Evolutionary conservation across 2,888 invertebrate species (phyloP), one percentile per base, ranked within the genome.

Genomic region (Trichogramma evanescens): DNA sequence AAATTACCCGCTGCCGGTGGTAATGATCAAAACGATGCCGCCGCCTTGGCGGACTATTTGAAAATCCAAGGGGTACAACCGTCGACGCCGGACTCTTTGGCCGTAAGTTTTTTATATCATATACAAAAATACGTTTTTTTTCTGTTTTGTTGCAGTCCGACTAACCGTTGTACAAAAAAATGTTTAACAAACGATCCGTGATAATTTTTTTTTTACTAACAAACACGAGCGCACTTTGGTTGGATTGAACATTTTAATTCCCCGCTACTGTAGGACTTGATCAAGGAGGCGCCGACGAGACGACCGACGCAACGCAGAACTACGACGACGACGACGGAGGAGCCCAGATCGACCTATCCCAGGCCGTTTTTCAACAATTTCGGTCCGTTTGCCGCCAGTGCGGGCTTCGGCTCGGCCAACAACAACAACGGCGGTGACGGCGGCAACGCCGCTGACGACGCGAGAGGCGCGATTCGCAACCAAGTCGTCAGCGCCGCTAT

Each of bases 61-160:
- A 88, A 88, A 77, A 84, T 87, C 69, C 84, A 87, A 71, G 88
- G 88, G 48, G 87, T 89, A 67, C 87, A 85, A 61, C 88, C 89
- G 4, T 82, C 84, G n/a, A 86, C 86, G 63, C 86, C 87, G 67
- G 84, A 83, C 77, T 80, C 82, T 58, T 77, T 84, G 62, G 80
- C 82, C 73, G 84, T 84, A 77, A 82, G 82, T 82, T 49, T 38
- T 54, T 10, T 5, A 38, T 7, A 10, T 3, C 41, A 7, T 56
- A 6, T n/a, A 3, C 3, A 45, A n/a, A 9, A 45, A 45, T 45
- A 45, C 8, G n/a, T 45, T 45, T 45, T 9, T 9, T 9, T 45
- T 45, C 45, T n/a, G 45, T n/a, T 45, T 2, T n/a, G 2, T 45
- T 2, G 8, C 8, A n/a, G 26, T 26, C 26, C 3, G 26, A 26